Conservation (phyloP, 2,113 vertebrate genomes). For the Terrapene triunguis region DNA sequence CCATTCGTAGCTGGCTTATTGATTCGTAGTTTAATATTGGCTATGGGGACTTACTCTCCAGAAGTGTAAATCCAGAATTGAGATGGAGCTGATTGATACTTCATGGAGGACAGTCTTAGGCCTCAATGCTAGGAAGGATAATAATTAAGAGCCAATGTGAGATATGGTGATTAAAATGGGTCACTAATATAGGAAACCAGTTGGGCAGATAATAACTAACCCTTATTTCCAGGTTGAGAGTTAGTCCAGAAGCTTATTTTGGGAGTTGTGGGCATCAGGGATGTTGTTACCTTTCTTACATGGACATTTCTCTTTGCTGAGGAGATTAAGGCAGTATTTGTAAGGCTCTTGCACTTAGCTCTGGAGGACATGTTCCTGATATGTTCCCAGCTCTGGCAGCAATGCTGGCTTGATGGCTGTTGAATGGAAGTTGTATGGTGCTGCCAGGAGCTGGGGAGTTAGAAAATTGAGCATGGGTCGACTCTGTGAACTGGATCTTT, state of each 20-base stretch:
- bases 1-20: not conserved
- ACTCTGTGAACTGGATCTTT: not conserved
- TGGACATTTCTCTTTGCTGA: not conserved
- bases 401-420: not conserved
- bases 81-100: not conserved
- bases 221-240: not conserved
- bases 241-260: not conserved
- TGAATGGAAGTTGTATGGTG: not conserved
- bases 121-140: not conserved
- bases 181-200: not conserved
- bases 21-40: not conserved
- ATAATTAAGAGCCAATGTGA: not conserved
- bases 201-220: not conserved
- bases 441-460: not conserved
- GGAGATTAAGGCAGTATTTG: not conserved
- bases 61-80: not conserved
- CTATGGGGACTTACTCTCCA: not conserved
- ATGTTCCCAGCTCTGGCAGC: not conserved
- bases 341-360: not conserved
- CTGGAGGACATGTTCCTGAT: not conserved
- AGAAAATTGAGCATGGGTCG: not conserved
- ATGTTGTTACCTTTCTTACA: not conserved
- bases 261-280: not conserved
- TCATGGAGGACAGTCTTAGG: not conserved
- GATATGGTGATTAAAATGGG: not conserved